These are phyloP conservation scores for Hippocampus kuda DNA, from an alignment of 2,797 vertebrate genomes.

Conservation along the genomic window DNA sequence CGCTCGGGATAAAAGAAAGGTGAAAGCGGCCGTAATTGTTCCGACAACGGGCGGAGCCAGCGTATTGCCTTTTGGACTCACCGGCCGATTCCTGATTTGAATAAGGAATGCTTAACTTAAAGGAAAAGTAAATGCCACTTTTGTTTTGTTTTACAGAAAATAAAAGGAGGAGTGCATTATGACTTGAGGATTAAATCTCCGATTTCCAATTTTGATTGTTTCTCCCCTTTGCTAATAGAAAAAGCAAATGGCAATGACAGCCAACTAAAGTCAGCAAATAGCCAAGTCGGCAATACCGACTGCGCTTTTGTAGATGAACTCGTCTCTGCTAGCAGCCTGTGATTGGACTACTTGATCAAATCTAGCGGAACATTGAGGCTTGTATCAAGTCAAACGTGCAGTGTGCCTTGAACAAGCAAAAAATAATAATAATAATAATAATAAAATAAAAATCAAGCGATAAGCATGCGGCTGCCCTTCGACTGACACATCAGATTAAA, in stretches of 20 bases:
- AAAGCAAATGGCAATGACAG: too few species aligned
- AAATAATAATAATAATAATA: neutral
- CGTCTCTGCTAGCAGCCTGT: too few species aligned
- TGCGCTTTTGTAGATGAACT: too few species aligned
- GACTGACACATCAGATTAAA: conserved; percentile 8
- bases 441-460: conserved; percentile 5
- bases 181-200: neutral
- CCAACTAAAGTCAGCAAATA: too few species aligned
- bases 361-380: neutral
- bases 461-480: conserved; percentile 1
- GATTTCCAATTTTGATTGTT: neutral
- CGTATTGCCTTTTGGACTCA: neutral
- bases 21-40: conserved; percentile 13
- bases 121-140: neutral
- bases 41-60: neutral
- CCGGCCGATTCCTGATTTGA: neutral
- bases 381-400: neutral
- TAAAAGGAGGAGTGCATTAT: neutral
- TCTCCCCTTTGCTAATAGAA: neutral
- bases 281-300: too few species aligned
- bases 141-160: neutral
- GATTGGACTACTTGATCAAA: too few species aligned
- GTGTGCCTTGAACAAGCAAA: neutral
- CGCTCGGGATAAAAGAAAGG: conserved; percentile 14
- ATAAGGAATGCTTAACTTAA: neutral